A percentile compares a stretch with the other conserved stretches of the same genome.
These are phyloP conservation scores for Drosophila colorata DNA, from an alignment of 2,888 invertebrate species.

Conservation along the genomic window DNA sequence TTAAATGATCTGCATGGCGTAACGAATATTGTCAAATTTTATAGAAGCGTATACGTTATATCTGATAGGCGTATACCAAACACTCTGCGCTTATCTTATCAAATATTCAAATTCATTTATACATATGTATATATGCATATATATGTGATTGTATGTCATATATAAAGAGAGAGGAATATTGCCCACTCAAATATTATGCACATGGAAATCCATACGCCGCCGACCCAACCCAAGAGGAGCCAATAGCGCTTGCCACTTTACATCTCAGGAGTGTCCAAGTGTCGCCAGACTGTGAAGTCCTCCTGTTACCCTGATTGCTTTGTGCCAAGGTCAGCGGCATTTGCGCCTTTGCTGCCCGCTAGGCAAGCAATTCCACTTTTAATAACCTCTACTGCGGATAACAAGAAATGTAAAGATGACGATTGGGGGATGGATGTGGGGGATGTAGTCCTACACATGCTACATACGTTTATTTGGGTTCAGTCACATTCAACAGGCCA, in stretches of 20 bases:
- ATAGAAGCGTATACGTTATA: constrained; percentile 22
- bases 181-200: constrained; percentile 17
- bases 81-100: constrained; percentile 59
- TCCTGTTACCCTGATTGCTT: constrained; percentile 40
- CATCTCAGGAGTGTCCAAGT: constrained; percentile 34
- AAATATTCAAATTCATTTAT: constrained; percentile 16
- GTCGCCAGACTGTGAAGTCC: constrained; percentile 1
- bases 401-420: constrained; percentile 1
- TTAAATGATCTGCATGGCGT: constrained; percentile 35
- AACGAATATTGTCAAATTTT: constrained; percentile 51
- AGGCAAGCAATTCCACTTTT: constrained; percentile 52
- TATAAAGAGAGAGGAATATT: constrained; percentile 23
- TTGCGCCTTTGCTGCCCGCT: constrained; percentile 32
- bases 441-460: constrained; percentile 32
- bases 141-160: constrained; percentile 16
- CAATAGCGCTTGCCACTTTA: constrained; percentile 32
- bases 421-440: not conserved
- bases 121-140: not conserved
- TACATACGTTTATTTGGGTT: constrained; percentile 10
- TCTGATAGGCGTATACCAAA: constrained; percentile 40
- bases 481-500: constrained; percentile 24
- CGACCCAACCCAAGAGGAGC: constrained; percentile 3
- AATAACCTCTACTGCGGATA: constrained; percentile 41
- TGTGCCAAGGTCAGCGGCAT: constrained; percentile 35
- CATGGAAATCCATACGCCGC: constrained; percentile 17